Percentiles rank a stretch among this genome's conserved stretches.
These are phyloP conservation scores for Gisinianus flammeolus DNA, from an alignment of 2,888 invertebrate species.

Conservation along the genomic window DNA sequence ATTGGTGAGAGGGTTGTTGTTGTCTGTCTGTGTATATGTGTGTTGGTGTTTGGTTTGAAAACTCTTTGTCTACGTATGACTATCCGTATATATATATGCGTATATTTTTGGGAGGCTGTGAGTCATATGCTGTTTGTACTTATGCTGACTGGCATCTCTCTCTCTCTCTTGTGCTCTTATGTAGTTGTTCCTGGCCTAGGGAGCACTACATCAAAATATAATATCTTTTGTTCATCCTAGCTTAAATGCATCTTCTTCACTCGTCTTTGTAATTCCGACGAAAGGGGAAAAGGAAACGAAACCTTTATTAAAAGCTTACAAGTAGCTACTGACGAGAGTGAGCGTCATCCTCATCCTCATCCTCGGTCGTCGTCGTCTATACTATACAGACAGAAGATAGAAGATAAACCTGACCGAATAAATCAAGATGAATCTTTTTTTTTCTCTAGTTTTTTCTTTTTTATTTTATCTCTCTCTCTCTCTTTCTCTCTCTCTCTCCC, in stretches of 20 bases:
- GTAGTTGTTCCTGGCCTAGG: too few species aligned
- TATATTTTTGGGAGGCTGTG: too few species aligned
- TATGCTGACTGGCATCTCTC: neutral
- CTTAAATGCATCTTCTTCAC: constrained; percentile 25
- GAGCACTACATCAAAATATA: constrained; percentile 25
- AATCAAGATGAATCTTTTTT: neutral
- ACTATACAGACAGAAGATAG: neutral
- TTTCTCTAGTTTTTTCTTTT: neutral
- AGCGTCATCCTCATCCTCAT: too few species aligned
- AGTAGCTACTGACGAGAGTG: neutral
- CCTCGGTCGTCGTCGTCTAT: neutral
- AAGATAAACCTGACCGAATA: neutral
- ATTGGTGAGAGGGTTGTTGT: too few species aligned
- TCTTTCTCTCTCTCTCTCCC: constrained; percentile 17
- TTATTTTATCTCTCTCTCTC: neutral
- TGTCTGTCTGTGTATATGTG: neutral
- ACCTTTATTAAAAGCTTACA: constrained; percentile 17
- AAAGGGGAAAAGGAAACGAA: neutral
- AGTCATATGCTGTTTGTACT: neutral
- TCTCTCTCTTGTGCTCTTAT: neutral
- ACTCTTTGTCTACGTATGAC: too few species aligned
- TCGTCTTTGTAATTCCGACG: constrained; percentile 15
- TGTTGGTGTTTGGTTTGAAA: too few species aligned
- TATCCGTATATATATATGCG: too few species aligned
- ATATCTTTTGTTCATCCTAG: constrained; percentile 17